A percentile compares a stretch with the other conserved stretches of the same genome.
Conservation (phyloP, 2,113 vertebrate genomes). For the Rattus rattus region DNA sequence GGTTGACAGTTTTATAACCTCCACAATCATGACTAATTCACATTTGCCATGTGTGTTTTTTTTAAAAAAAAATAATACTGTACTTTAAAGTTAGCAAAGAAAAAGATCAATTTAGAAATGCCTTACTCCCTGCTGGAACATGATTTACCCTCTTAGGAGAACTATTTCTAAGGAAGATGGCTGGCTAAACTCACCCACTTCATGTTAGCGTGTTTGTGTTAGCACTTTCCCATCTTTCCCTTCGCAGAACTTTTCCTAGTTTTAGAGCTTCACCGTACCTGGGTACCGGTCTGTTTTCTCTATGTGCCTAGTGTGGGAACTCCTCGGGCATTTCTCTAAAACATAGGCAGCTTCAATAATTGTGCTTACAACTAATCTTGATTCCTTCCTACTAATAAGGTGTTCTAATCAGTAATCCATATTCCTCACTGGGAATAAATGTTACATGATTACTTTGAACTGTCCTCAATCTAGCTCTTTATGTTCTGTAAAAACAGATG, state of each 20-base stretch:
- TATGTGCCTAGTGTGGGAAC: background rate
- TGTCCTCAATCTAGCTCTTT: background rate
- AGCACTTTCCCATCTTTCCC: background rate
- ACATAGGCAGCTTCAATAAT: background rate
- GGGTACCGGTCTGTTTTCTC: background rate
- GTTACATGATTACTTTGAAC: background rate
- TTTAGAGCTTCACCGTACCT: accelerated
- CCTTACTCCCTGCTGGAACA: background rate
- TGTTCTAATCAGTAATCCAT: background rate
- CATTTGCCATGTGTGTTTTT: background rate
- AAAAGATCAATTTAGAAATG: background rate
- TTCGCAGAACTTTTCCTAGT: background rate
- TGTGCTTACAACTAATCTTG: background rate
- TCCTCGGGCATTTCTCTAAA: background rate
- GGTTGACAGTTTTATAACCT: background rate
- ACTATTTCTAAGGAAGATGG: background rate
- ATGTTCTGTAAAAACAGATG: background rate
- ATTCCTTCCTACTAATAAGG: background rate
- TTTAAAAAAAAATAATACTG: background rate
- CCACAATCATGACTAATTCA: background rate
- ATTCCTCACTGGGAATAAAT: constrained; percentile 20
- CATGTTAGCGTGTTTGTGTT: background rate
- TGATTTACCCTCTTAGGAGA: background rate
- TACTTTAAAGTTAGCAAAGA: background rate
- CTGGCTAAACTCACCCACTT: background rate